Evolutionary conservation across 2,888 invertebrate species (phyloP).

Genomic region (Spodoptera exigua): DNA sequence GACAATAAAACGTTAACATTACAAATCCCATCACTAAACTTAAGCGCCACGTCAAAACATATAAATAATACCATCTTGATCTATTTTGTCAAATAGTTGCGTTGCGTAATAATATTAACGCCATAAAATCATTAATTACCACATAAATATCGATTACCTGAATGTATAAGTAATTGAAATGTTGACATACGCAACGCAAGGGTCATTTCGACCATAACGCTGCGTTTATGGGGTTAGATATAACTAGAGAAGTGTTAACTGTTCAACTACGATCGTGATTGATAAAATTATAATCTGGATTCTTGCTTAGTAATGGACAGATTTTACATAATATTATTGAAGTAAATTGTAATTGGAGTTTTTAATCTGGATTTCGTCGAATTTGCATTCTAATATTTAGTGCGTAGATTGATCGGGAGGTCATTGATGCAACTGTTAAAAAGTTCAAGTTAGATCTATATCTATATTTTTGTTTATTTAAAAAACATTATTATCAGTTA

Average conservation of each 20-base stretch:
- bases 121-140: slow-evolving; percentile 59
- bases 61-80: slow-evolving; percentile 50
- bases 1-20: slow-evolving; percentile 6
- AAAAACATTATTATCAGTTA: too few species aligned
- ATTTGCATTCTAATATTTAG: too few species aligned
- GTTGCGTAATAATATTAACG: slow-evolving; percentile 52
- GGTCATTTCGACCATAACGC: slow-evolving; percentile 14
- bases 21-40: slow-evolving; percentile 37
- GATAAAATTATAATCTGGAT: neutral
- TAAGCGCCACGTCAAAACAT: slow-evolving; percentile 56
- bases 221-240: slow-evolving; percentile 24
- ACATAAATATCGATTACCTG: slow-evolving; percentile 65
- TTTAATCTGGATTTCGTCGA: too few species aligned
- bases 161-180: slow-evolving; percentile 60
- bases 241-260: slow-evolving; percentile 14
- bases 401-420: too few species aligned
- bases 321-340: too few species aligned
- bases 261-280: slow-evolving; percentile 1
- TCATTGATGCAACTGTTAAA: too few species aligned
- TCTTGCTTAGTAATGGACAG: too few species aligned
- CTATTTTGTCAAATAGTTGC: slow-evolving; percentile 52
- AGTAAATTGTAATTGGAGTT: too few species aligned
- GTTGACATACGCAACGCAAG: slow-evolving; percentile 21
- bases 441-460: too few species aligned
- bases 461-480: too few species aligned